Base-by-base conservation (phyloP, 2,888 invertebrate genomes). In the Andrena hattorfiana region DNA sequence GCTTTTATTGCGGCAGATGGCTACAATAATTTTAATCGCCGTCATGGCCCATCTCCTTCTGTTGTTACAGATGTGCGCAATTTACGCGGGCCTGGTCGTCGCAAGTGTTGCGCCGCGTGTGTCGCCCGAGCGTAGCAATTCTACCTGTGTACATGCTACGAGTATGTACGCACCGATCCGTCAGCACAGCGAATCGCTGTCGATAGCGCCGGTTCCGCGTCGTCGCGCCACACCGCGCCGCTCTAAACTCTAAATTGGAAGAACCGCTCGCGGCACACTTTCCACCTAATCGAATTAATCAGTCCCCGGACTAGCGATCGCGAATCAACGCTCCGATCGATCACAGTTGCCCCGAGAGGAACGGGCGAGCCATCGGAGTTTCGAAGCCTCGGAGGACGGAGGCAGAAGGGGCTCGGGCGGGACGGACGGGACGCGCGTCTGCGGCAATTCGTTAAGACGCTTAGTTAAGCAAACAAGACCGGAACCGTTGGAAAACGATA, bases 391-490 rank as follows among this genome's bases (percentile, higher is more conserved):
- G 35, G 6, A 7, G 16, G 48, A 0, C 0, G 54, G 10, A 10
- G 8, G 59, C 26, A 72, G 32, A 32, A 10, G 42, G 42, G 3
- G 30, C 5, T 5, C 30, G 3, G 35, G 20, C 20, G 7, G 54
- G 8, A 7, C 35, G 35, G 35, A 10, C 10, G 35, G 35, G 83
- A 75, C 78, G 82, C 77, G 73, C 86, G 86, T 84, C 78, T 84
- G 80, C 70, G 74, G 88, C 88, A 88, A 89, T 87, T 91, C 90
- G 89, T 90, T 91, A 90, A 91, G 91, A 90, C 87, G 91, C 90
- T 90, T 90, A 91, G 89, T 89, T 90, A 87, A 90, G 89, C 89
- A 91, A 91, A 92, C 90, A 90, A 87, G 87, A 81, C 77, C 76
- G 62, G 77, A 81, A 83, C 78, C 75, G 70, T 48, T 67, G 84